Evolutionary conservation across 1,140 invertebrate species (phyloP).

Genomic region (Eumeta japonica): DNA sequence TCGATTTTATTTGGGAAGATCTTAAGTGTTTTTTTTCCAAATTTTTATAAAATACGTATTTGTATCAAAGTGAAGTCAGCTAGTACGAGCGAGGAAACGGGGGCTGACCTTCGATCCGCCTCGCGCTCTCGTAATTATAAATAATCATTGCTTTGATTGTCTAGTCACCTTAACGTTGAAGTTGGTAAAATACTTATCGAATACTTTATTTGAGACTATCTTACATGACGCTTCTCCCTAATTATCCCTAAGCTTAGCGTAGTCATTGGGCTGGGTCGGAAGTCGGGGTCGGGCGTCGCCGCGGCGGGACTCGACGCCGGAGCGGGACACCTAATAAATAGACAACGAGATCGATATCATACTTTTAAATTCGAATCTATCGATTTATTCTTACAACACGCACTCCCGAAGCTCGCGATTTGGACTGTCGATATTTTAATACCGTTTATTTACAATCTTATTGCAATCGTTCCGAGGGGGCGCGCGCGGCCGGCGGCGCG

Average conservation of each 20-base stretch:
- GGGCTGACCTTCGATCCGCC: constrained; percentile 35
- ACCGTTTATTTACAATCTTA: constrained; percentile 55
- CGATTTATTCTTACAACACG: constrained; percentile 29
- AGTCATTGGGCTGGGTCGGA: constrained; percentile 26
- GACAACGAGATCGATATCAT: constrained; percentile 55
- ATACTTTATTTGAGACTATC: constrained; percentile 48
- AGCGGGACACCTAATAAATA: constrained; percentile 50
- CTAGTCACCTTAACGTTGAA: constrained; percentile 40
- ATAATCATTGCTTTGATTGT: constrained; percentile 52
- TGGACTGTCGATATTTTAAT: constrained; percentile 31
- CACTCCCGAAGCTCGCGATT: constrained; percentile 37
- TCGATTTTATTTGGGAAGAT: constrained; percentile 48
- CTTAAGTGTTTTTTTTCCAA: constrained; percentile 38
- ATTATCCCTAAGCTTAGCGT: constrained; percentile 40
- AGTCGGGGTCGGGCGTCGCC: constrained; percentile 36
- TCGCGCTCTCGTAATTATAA: constrained; percentile 39
- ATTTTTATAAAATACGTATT: constrained; percentile 53
- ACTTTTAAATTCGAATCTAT: constrained; percentile 53
- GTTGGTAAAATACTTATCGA: constrained; percentile 54
- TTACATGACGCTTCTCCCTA: constrained; percentile 50
- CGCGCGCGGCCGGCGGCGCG: too few species aligned
- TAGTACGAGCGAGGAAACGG: constrained; percentile 40
- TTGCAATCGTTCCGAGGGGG: constrained; percentile 37
- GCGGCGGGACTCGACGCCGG: constrained; percentile 57
- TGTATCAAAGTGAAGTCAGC: constrained; percentile 54